Base-by-base conservation (phyloP, 2,797 vertebrate genomes). In the Lindbergichthys nudifrons region DNA sequence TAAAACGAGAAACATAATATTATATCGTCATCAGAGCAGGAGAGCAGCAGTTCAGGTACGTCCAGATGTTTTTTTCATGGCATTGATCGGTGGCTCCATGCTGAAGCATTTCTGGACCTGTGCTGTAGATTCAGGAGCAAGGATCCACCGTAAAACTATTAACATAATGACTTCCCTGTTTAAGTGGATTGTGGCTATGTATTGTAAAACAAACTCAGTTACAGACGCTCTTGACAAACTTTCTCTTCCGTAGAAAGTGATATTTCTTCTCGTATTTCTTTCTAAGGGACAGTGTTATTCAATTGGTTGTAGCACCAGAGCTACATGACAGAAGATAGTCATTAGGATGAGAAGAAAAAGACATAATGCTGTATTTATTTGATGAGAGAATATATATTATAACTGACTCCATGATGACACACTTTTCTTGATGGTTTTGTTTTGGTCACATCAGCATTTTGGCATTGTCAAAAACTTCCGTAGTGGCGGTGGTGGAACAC, bases 161-260 rank as follows among this genome's bases (percentile, higher is more conserved):
- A 93, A 82, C 88, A 75, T 92, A 93, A 95, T 90, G 92, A 94
- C 91, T 92, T 93, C 92, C 92, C 88, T 72, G 82, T 93, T 94
- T 93, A 93, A 93, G 85, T 93, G 90, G 88, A 93, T 91, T 92
- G 88, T 76, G 83, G 90, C 89, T 88, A 80, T 87, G 87, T 89
- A 86, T 83, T 87, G 87, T 88, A 89, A 91, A 92, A 89, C 85
- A 94, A 94, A 93, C 89, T 86, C 84, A 72, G 86, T 94, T 94
- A 95, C 70, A 69, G 75, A 81, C 61, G 81, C 86, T 80, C 74
- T 87, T 91, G 90, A 92, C 83, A 89, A 91, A 93, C 89, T 88
- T 89, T 90, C 81, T 84, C 87, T 74, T 85, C 80, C 75, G 76
- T 73, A 67, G 72, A 89, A 82, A 88, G 79, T 58, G 50, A 77